phyloP scores from a whole-genome alignment of 1,140 invertebrate species.

The Aphidius ervi region DNA sequence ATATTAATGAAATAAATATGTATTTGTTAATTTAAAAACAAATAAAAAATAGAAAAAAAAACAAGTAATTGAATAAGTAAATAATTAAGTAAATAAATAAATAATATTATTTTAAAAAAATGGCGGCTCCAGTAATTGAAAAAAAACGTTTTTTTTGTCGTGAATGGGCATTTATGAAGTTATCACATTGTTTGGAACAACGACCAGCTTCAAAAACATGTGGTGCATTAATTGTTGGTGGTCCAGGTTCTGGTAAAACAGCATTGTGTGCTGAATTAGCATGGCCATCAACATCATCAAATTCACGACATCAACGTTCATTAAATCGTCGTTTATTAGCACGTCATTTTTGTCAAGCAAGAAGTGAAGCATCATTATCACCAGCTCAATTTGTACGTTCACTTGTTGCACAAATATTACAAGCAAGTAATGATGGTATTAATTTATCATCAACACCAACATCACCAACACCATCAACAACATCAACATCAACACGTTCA shows the following conservation, averaged over 20 bases:
- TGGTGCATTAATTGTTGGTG: constrained; percentile 79
- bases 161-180: constrained; percentile 93
- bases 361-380: constrained; percentile 59
- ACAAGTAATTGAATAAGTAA: no score
- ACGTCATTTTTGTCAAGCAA: constrained; percentile 75
- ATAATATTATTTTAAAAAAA: constrained; percentile 24
- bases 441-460: constrained; percentile 28
- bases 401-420: constrained; percentile 69
- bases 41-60: neutral
- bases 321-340: constrained; percentile 74
- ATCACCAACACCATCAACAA: constrained; percentile 38
- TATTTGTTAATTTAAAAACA: neutral
- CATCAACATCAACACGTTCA: constrained; percentile 25
- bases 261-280: constrained; percentile 81
- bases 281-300: constrained; percentile 63
- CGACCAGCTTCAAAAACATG: constrained; percentile 71
- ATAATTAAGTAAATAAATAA: neutral
- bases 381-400: constrained; percentile 79
- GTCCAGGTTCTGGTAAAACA: constrained; percentile 84
- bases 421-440: constrained; percentile 46
- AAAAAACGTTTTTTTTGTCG: constrained; percentile 73
- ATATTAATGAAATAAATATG: no score
- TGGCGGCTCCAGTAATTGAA: constrained; percentile 54
- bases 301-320: constrained; percentile 64
- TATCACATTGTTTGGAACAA: constrained; percentile 86